These are phyloP conservation scores for Coenonympha arcania DNA, from an alignment of 2,888 invertebrate species.

Conservation along the genomic window DNA sequence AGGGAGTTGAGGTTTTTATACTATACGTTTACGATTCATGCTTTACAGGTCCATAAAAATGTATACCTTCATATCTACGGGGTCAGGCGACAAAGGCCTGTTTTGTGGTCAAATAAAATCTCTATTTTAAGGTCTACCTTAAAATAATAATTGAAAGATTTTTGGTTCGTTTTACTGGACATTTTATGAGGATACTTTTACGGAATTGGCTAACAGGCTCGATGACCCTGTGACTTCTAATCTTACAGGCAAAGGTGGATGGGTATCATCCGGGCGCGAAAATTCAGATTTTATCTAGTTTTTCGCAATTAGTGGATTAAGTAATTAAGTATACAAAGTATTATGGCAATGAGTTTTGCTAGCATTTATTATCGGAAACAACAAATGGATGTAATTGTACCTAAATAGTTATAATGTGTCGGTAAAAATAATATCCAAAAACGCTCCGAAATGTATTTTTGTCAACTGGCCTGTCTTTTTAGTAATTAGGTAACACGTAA, in stretches of 20 bases:
- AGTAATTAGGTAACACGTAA: too few relatives aligned
- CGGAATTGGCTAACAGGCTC: not conserved
- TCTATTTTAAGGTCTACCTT: too few relatives aligned
- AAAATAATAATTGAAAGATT: constrained; percentile 22
- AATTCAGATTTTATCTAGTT: too few relatives aligned
- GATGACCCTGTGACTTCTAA: not conserved
- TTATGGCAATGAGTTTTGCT: too few relatives aligned
- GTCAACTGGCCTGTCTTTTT: too few relatives aligned
- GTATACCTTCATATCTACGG: constrained; percentile 27
- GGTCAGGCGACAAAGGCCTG: constrained; percentile 20
- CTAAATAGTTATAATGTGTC: too few relatives aligned
- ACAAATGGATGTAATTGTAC: too few relatives aligned
- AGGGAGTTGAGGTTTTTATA: constrained; percentile 30
- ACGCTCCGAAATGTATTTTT: too few relatives aligned
- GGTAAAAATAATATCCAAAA: too few relatives aligned
- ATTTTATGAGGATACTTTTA: constrained; percentile 9
- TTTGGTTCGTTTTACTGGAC: constrained; percentile 13
- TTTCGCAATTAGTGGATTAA: too few relatives aligned
- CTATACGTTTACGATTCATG: constrained; percentile 33
- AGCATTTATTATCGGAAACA: too few relatives aligned
- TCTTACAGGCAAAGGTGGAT: not conserved
- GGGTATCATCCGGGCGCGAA: not conserved
- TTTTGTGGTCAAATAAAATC: constrained; percentile 28
- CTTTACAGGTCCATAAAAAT: constrained; percentile 31
- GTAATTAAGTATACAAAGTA: too few relatives aligned